Percentiles rank a stretch among this genome's conserved stretches.
Conservation (phyloP, 1,140 invertebrate genomes). For the Parasteatoda tepidariorum region DNA sequence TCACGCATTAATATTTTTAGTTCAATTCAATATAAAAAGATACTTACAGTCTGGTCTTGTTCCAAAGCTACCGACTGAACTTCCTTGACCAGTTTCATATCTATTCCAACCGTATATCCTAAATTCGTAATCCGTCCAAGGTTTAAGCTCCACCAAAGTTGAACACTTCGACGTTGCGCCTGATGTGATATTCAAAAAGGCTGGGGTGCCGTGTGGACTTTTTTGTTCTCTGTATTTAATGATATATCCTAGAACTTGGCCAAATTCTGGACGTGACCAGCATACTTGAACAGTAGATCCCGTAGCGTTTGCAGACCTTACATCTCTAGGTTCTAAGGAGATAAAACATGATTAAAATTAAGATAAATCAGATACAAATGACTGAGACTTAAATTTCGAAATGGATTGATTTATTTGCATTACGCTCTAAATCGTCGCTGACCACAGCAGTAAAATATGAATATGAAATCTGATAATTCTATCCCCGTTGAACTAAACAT, state of each 20-base stretch:
- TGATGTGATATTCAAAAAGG: constrained; percentile 49
- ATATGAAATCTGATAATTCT: no score
- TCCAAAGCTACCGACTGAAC: constrained; percentile 47
- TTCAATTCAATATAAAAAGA: no score
- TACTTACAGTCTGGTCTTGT: constrained; percentile 63
- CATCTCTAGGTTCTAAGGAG: constrained; percentile 48
- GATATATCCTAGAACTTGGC: constrained; percentile 51
- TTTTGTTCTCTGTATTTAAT: constrained; percentile 46
- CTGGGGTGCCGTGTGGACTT: not conserved
- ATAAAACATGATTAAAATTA: no score
- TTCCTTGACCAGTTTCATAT: constrained; percentile 59
- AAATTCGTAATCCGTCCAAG: constrained; percentile 62
- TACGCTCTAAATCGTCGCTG: no score
- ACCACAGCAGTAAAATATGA: no score
- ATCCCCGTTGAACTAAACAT: no score
- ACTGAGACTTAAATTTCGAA: no score
- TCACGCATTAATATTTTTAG: no score
- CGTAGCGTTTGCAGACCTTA: constrained; percentile 41
- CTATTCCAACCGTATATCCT: constrained; percentile 61
- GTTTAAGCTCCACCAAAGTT: constrained; percentile 25
- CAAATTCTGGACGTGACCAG: constrained; percentile 49
- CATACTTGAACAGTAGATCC: constrained; percentile 55
- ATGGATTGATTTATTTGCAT: no score
- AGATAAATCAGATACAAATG: no score
- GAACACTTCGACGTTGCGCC: constrained; percentile 35